Conservation (phyloP, 2,797 vertebrate species). For the Leucoraja ocellata region DNA sequence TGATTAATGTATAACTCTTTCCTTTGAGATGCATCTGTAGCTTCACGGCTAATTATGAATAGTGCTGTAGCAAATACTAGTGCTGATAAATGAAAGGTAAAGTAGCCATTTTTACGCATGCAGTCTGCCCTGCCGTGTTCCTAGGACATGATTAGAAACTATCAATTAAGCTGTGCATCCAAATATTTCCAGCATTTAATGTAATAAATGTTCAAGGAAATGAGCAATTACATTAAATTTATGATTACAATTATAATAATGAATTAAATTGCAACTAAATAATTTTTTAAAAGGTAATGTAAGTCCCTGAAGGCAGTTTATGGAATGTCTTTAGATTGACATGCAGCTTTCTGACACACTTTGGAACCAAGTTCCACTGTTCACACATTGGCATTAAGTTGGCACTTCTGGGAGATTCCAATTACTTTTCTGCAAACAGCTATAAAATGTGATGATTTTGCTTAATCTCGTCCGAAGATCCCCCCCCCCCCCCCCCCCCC, state of each 20-base stretch:
- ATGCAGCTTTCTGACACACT: neutral
- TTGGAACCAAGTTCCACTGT: neutral
- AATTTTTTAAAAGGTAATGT: conserved; percentile 43
- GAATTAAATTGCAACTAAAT: conserved; percentile 59
- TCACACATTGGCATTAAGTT: neutral
- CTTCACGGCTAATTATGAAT: conserved; percentile 55
- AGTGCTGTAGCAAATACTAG: conserved; percentile 49
- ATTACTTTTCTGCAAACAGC: neutral
- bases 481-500: neutral
- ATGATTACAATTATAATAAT: conserved; percentile 61
- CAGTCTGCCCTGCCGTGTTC: conserved; percentile 46
- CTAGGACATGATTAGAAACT: conserved; percentile 54
- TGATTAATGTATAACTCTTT: conserved; percentile 55
- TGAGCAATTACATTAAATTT: conserved; percentile 50
- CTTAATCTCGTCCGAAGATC: neutral
- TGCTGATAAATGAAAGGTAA: conserved; percentile 47
- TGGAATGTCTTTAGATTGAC: neutral
- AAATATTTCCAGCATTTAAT: conserved; percentile 70
- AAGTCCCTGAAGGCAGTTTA: conserved; percentile 41
- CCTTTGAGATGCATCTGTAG: conserved; percentile 58
- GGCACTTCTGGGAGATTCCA: neutral
- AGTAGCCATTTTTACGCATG: conserved; percentile 39
- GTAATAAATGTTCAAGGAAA: conserved; percentile 53
- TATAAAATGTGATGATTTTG: neutral
- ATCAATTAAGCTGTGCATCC: conserved; percentile 52